Percentiles rank a stretch among this genome's conserved stretches.
Conservation (phyloP, 1,140 invertebrate species). For the Mesaphorura yosii region DNA sequence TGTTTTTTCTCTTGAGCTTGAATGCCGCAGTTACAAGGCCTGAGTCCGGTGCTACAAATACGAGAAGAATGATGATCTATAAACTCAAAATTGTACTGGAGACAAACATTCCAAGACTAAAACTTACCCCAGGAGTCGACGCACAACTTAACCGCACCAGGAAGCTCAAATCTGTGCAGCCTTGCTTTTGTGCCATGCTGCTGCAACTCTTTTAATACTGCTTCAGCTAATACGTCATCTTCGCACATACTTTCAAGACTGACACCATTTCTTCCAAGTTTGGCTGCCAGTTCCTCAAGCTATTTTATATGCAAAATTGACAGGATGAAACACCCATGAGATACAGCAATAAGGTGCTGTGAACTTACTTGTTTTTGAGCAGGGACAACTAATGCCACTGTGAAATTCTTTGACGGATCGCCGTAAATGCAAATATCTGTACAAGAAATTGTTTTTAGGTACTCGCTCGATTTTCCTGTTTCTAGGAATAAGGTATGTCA, state of each 20-base stretch:
- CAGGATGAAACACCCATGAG: no score
- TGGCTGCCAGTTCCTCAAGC: constrained; percentile 54
- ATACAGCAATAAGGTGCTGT: no score
- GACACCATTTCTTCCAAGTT: constrained; percentile 46
- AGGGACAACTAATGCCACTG: constrained; percentile 83
- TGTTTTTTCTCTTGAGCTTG: constrained; percentile 90
- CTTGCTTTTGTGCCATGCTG: constrained; percentile 72
- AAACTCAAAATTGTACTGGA: background rate
- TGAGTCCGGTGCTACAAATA: constrained; percentile 91
- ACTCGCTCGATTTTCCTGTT: no score
- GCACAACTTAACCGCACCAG: constrained; percentile 75
- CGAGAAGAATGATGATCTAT: constrained; percentile 45
- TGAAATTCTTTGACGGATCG: constrained; percentile 67
- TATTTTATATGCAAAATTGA: no score
- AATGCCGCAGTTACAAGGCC: constrained; percentile 95
- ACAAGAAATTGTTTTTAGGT: no score
- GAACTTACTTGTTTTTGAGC: constrained; percentile 42
- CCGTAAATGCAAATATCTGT: constrained; percentile 92
- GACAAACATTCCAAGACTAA: constrained; percentile 34
- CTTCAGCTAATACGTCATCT: constrained; percentile 55
- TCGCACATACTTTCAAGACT: constrained; percentile 63
- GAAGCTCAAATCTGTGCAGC: constrained; percentile 82
- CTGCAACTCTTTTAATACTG: constrained; percentile 63
- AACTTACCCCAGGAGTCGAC: constrained; percentile 89
- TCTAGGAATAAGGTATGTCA: no score